Conservation (phyloP, 2,797 vertebrate species). For the Spinus olivaceus region DNA sequence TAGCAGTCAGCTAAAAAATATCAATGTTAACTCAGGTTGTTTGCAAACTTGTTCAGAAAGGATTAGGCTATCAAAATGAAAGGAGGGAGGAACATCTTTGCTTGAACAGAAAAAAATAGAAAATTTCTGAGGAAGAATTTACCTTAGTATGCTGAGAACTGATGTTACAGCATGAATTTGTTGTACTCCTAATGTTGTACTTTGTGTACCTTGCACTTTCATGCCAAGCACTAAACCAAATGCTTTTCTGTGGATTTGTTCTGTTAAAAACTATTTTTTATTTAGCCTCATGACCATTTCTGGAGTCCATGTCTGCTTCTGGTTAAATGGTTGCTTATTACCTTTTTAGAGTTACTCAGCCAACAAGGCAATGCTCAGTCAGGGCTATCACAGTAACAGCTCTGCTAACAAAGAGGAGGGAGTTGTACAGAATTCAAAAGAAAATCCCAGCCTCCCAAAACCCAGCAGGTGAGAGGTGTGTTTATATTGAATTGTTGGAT, state of each 20-base stretch:
- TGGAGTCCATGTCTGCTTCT: neutral
- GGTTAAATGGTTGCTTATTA: neutral
- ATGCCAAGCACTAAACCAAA: neutral
- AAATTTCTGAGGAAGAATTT: neutral
- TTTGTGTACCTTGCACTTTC: neutral
- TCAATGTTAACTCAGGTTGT: neutral
- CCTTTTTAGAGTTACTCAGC: neutral
- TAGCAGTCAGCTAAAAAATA: neutral
- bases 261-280: neutral
- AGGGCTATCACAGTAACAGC: neutral
- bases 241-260: neutral
- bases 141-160: neutral
- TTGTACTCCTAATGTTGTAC: neutral
- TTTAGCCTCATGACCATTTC: neutral
- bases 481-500: neutral
- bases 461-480: neutral
- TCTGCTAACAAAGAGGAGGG: neutral
- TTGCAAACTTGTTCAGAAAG: neutral
- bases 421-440: neutral
- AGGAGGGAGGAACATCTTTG: neutral
- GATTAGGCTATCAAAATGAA: neutral
- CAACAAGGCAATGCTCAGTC: neutral
- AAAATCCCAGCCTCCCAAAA: neutral
- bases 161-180: neutral
- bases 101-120: neutral